These are phyloP conservation scores for Catotricha subobsoleta DNA, from an alignment of 2,888 invertebrate genomes.

Conservation along the genomic window DNA sequence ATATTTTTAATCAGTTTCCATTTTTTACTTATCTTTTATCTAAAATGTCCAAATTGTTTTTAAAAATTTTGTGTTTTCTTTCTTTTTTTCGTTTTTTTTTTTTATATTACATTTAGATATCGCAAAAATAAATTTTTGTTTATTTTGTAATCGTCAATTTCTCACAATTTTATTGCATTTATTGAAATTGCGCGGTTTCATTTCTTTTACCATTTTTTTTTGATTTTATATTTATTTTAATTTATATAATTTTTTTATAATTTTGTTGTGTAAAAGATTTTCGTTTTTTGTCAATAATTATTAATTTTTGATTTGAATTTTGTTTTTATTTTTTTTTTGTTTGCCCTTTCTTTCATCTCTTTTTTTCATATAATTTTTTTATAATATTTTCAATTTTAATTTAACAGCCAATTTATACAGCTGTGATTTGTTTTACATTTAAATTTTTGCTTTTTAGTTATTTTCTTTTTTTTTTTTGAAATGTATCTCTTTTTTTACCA, in stretches of 20 bases:
- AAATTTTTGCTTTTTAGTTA: no score
- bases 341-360: not conserved
- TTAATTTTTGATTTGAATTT: not conserved
- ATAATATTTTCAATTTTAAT: not conserved
- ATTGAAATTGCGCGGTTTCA: no score
- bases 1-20: no score
- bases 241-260: not conserved
- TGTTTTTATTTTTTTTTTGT: not conserved
- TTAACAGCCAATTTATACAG: not conserved
- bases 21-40: constrained; percentile 8
- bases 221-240: no score
- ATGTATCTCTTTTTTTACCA: no score
- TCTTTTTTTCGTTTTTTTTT: not conserved
- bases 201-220: no score
- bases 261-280: not conserved
- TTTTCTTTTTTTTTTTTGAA: no score
- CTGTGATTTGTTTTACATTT: not conserved
- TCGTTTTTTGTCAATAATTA: not conserved
- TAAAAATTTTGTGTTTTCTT: not conserved
- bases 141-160: no score
- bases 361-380: not conserved
- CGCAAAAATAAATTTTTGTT: not conserved
- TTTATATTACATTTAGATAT: not conserved
- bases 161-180: no score
- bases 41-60: not conserved